phyloP scores from a whole-genome alignment of 2,797 vertebrate species.

The Thunnus albacares region DNA sequence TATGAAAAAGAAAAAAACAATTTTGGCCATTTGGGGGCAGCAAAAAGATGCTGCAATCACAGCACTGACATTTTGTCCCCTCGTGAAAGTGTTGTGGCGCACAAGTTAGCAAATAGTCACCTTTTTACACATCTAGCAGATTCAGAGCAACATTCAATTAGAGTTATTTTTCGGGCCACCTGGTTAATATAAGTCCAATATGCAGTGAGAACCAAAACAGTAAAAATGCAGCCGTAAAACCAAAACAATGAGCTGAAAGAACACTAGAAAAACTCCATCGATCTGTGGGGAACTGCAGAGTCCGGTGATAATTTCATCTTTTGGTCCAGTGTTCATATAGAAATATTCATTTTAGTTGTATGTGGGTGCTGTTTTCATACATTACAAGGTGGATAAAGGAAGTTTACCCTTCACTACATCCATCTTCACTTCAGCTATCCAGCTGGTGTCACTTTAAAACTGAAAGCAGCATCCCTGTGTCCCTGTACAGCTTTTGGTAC shows the following conservation, averaged over 20 bases:
- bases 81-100: neutral
- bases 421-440: neutral
- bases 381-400: neutral
- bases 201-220: too few relatives aligned
- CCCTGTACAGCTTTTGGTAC: neutral
- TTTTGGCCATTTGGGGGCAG: neutral
- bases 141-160: neutral
- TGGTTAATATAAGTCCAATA: too few relatives aligned
- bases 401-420: neutral
- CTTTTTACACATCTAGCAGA: neutral
- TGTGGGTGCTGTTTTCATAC: neutral
- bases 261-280: neutral
- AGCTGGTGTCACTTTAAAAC: neutral
- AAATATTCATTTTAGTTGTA: neutral
- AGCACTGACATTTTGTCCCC: neutral
- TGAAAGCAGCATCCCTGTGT: constrained; percentile 3
- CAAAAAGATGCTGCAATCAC: neutral
- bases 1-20: neutral
- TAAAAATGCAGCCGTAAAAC: neutral
- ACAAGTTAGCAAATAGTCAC: neutral
- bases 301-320: neutral
- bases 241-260: neutral
- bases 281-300: neutral
- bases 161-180: too few relatives aligned
- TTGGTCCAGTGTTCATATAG: neutral